These are phyloP conservation scores for Holcopasites calliopsidis DNA, from an alignment of 1,140 invertebrate genomes.

Conservation along the genomic window DNA sequence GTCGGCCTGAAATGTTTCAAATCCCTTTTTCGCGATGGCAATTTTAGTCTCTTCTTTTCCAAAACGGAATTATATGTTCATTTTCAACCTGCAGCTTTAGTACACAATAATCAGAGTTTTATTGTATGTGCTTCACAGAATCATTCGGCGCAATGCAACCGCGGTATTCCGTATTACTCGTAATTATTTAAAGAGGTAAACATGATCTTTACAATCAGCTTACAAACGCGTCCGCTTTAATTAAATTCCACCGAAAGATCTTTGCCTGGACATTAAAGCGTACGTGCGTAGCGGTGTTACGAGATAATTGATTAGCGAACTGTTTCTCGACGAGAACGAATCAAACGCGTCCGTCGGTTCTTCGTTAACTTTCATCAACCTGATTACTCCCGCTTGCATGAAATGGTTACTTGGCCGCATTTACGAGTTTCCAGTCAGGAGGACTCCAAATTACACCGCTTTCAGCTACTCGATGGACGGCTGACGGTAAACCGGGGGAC, in stretches of 20 bases:
- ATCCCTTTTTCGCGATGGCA: no score
- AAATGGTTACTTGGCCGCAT: neutral
- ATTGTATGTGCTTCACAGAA: no score
- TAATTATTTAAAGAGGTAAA: neutral
- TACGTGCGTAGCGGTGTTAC: neutral
- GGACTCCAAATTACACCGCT: no score
- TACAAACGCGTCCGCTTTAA: neutral
- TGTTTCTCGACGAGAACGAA: neutral
- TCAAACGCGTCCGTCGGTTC: neutral
- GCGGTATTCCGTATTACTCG: no score
- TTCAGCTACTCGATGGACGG: no score
- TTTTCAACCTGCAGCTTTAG: no score
- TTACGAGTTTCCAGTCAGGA: no score
- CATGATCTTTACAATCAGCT: neutral
- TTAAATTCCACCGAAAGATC: neutral
- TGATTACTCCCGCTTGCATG: neutral
- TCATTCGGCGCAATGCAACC: no score
- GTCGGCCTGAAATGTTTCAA: no score
- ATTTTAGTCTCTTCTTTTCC: no score
- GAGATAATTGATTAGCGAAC: constrained; percentile 1
- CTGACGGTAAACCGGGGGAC: no score
- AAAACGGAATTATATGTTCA: no score
- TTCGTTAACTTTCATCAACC: neutral
- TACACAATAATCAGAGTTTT: neutral
- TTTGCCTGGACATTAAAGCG: neutral